Base-by-base conservation (phyloP, 23 tunicate species). In the Clavelina lepadiformis region DNA sequence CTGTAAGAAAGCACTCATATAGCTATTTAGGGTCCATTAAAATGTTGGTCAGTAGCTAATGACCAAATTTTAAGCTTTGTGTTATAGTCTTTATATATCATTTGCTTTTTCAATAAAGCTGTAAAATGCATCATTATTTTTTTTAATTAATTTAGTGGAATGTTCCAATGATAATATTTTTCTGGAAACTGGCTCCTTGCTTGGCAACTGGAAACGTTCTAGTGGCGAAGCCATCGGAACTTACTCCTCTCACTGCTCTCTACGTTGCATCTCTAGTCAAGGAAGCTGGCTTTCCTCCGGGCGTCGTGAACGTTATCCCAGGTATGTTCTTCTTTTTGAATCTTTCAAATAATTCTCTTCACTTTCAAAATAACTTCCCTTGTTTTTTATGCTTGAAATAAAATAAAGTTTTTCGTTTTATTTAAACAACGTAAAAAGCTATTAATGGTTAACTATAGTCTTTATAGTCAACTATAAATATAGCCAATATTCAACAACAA, bases 241-340 rank as follows among this genome's bases (percentile, higher is more conserved):
- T 69, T 29, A 77, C 69, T 24, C 75, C 83, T 1, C 65, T 77
- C n/a, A 53, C 65, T 34, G 75, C 83, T 28, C 29, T 77, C 44
- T 77, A 77, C 31, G 27, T 77, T 41, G 83, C 74, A 21, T 77
- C 83, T 13, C 74, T 77, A 8, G 5, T 67, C 30, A 67, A 56
- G 31, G 83, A 77, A 44, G 83, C 83, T 38, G 83, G 83, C n/a
- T 77, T 77, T 57, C 83, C 83, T 56, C 74, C 83, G 5, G 83
- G 83, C 35, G 83, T 77, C 18, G 54, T 77, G 1, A 77, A 77
- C 38, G 68, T 77, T 38, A 68, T 77, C 1, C 55, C 83, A 54
- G 83, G 83, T 67, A 65, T 38, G 52, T 5, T 19, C 23, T 19
- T n/a, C n/a, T n/a, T n/a, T n/a, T n/a, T n/a, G n/a, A 46, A n/a